phyloP scores from a whole-genome alignment of 1,140 invertebrate genomes.

The Akabosia matsudoensis region DNA sequence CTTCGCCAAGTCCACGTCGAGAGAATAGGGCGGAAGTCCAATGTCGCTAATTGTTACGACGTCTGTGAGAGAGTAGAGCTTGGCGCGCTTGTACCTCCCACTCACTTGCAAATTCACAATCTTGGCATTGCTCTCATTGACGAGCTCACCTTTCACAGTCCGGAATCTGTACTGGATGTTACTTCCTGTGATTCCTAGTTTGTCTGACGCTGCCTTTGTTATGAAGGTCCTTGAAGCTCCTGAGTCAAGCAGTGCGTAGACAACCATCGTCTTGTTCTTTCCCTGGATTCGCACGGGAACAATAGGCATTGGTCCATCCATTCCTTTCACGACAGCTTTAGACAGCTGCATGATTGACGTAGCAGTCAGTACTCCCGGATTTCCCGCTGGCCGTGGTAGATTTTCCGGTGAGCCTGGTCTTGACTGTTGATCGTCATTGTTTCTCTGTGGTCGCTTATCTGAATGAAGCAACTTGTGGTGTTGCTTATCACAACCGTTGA shows the following conservation, averaged over 20 bases:
- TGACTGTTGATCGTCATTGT: neutral
- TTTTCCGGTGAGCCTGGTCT: too few species aligned
- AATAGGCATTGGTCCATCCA: neutral
- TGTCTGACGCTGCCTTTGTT: neutral
- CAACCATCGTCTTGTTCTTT: neutral
- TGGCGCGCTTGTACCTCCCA: neutral
- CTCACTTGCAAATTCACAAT: neutral
- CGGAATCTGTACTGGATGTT: too few species aligned
- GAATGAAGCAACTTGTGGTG: neutral
- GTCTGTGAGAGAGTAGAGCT: neutral
- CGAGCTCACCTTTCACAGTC: neutral
- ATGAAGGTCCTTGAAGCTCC: neutral
- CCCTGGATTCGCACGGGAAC: constrained; percentile 25
- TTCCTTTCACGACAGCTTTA: neutral
- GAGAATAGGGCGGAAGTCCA: neutral
- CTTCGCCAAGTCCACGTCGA: neutral
- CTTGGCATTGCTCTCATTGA: neutral
- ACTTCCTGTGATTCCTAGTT: neutral
- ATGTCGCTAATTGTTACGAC: neutral
- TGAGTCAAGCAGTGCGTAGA: neutral
- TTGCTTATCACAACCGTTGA: neutral
- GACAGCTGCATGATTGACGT: neutral
- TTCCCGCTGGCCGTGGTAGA: neutral
- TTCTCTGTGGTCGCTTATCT: neutral
- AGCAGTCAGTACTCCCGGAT: neutral